A percentile compares a stretch with the other conserved stretches of the same genome.
These are phyloP conservation scores for Nezara viridula DNA, from an alignment of 2,888 invertebrate species.

Conservation along the genomic window DNA sequence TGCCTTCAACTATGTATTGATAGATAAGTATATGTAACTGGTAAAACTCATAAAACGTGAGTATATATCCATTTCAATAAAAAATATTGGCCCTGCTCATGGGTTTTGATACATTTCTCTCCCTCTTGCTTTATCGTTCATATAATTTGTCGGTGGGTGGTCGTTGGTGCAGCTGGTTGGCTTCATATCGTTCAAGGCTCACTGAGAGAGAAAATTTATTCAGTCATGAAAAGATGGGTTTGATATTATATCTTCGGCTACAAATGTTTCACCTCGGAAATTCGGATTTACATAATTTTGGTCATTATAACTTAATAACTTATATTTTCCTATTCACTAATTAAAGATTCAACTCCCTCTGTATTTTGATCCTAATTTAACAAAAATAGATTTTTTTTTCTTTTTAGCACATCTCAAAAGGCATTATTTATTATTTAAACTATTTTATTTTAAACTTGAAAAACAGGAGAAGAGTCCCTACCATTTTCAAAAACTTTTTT, in stretches of 20 bases:
- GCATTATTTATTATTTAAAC: no score
- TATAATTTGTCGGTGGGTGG: conserved; percentile 7
- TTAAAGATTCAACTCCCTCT: not conserved
- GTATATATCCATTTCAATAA: not conserved
- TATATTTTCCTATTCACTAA: not conserved
- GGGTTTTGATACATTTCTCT: not conserved
- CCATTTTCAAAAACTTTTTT: no score
- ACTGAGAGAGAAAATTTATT: conserved; percentile 24
- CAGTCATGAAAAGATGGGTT: not conserved
- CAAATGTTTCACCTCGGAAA: not conserved
- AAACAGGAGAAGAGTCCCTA: no score
- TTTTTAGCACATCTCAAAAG: no score
- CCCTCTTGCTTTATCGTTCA: conserved; percentile 4
- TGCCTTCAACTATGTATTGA: no score
- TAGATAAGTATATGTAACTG: no score
- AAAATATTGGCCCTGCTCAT: not conserved
- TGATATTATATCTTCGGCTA: conserved; percentile 12
- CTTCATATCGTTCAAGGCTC: not conserved
- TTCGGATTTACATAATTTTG: not conserved
- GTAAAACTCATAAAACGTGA: not conserved
- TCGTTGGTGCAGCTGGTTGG: conserved; percentile 24
- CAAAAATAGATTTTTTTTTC: no score
- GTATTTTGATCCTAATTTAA: no score
- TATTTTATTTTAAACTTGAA: no score
- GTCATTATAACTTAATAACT: not conserved